Evolutionary conservation across 1,140 invertebrate genomes (phyloP).

Genomic region (Caenorhabditis briggsae): DNA sequence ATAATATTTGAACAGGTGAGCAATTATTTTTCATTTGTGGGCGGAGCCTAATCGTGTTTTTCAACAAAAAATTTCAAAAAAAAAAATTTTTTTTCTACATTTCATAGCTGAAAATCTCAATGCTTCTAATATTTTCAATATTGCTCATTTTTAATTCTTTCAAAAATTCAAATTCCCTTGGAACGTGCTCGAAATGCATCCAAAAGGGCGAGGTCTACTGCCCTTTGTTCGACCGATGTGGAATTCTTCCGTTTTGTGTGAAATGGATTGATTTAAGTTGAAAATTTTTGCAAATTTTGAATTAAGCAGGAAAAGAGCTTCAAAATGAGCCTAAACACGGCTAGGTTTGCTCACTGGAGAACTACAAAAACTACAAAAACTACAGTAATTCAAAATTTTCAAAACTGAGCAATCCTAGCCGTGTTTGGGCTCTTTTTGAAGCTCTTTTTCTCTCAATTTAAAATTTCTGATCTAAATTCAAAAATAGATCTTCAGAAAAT

Average conservation of each 20-base stretch:
- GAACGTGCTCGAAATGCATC: background rate
- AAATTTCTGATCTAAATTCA: background rate
- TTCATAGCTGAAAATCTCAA: too few species aligned
- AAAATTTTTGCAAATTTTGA: background rate
- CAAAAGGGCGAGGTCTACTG: slow-evolving; percentile 18
- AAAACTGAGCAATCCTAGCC: background rate
- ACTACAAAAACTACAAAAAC: background rate
- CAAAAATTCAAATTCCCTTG: background rate
- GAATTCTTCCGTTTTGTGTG: slow-evolving; percentile 1
- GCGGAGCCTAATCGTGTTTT: too few species aligned
- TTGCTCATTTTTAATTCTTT: too few species aligned
- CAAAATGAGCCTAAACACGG: background rate
- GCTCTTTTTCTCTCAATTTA: background rate
- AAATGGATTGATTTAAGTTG: slow-evolving; percentile 17
- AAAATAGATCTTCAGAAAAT: slow-evolving; percentile 12
- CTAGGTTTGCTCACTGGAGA: background rate
- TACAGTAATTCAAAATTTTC: too few species aligned
- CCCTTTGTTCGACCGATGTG: slow-evolving; percentile 25
- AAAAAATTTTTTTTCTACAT: too few species aligned
- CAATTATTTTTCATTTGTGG: too few species aligned
- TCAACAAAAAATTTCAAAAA: too few species aligned
- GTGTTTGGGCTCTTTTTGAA: too few species aligned
- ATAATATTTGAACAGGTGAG: too few species aligned
- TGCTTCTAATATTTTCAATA: too few species aligned
- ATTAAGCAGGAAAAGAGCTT: background rate